Conservation (phyloP, 1,140 invertebrate genomes). For the Melanaphis sacchari region DNA sequence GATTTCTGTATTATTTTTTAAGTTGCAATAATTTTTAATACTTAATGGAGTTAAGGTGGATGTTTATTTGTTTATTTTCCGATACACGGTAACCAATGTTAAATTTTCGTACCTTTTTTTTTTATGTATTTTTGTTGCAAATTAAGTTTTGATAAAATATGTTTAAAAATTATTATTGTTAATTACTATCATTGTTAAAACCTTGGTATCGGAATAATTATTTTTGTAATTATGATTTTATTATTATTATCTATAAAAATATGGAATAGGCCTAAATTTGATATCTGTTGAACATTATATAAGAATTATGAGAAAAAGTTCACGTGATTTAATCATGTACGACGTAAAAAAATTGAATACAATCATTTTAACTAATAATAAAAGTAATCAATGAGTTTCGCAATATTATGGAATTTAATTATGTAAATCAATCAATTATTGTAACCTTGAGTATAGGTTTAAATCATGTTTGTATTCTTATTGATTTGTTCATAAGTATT, state of each 20-base stretch:
- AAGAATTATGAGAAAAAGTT: not conserved
- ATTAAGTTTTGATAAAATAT: not conserved
- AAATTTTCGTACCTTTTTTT: not conserved
- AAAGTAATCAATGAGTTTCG: not conserved
- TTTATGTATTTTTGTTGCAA: not conserved
- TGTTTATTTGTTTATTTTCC: not conserved
- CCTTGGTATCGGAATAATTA: not conserved
- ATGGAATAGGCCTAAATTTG: not conserved
- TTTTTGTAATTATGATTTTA: not conserved
- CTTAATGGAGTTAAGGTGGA: not conserved
- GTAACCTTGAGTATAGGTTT: not conserved
- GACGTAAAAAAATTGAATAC: not conserved
- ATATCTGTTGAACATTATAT: not conserved
- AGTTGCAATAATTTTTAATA: not conserved
- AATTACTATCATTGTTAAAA: not conserved
- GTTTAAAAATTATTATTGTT: not conserved
- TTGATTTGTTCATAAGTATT: not conserved
- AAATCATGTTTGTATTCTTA: not conserved
- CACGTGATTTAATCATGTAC: constrained; percentile 7
- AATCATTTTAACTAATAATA: not conserved
- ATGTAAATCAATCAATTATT: not conserved
- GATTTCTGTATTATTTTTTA: not conserved
- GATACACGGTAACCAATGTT: not conserved
- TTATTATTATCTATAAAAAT: not conserved
- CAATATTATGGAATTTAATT: not conserved